phyloP scores from a whole-genome alignment of 2,113 vertebrate genomes.

The Scatophagus argus region DNA sequence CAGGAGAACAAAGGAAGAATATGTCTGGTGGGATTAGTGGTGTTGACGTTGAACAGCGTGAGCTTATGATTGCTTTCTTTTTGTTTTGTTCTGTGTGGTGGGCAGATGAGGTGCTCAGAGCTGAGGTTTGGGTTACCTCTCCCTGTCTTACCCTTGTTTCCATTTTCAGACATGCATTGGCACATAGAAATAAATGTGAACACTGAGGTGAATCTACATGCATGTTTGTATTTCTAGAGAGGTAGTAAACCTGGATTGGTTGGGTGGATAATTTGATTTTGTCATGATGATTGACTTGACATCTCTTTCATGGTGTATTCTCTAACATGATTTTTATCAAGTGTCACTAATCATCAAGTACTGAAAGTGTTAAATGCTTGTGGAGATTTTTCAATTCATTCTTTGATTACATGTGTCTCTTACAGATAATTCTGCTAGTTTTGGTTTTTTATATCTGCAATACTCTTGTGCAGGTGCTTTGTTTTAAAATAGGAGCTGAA shows the following conservation, averaged over 20 bases:
- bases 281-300: too few species aligned
- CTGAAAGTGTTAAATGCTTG: too few species aligned
- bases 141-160: background rate
- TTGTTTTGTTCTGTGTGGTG: background rate
- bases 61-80: slow-evolving; percentile 24
- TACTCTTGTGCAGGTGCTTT: too few species aligned
- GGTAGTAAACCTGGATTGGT: background rate
- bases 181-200: background rate
- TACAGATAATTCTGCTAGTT: too few species aligned
- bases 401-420: too few species aligned
- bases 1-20: slow-evolving; percentile 46
- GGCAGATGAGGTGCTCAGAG: background rate
- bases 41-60: slow-evolving; percentile 25
- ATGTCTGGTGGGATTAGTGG: slow-evolving; percentile 38
- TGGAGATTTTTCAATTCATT: too few species aligned
- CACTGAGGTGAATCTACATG: background rate
- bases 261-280: too few species aligned
- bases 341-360: too few species aligned
- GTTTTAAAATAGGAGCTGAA: background rate
- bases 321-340: too few species aligned
- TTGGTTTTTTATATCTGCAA: too few species aligned
- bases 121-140: background rate
- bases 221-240: background rate
- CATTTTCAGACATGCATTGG: background rate
- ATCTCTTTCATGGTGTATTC: too few species aligned